A percentile compares a stretch with the other conserved stretches of the same genome.
Evolutionary conservation across 2,113 vertebrate genomes (phyloP).

Genomic region (Antigone vipio): DNA sequence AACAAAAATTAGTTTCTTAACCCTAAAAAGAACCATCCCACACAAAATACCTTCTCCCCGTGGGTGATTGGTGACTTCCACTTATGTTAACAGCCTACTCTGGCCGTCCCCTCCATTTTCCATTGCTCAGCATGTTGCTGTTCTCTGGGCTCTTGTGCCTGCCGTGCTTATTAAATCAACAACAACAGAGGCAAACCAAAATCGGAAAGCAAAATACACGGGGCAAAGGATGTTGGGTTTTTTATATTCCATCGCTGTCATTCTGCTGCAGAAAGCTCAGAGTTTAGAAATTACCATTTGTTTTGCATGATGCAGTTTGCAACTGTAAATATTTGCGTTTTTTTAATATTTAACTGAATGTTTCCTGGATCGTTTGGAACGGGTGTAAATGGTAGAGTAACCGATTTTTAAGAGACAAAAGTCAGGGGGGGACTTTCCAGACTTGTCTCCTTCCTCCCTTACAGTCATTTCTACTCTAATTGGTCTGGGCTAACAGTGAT

Average conservation of each 20-base stretch:
- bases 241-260: not conserved
- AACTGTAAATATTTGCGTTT: constrained; percentile 41
- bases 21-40: not conserved
- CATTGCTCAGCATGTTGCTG: constrained; percentile 33
- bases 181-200: not conserved
- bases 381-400: constrained; percentile 24
- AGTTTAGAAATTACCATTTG: constrained; percentile 33
- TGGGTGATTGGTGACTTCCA: constrained; percentile 16
- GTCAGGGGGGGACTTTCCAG: constrained; percentile 65
- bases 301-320: constrained; percentile 28
- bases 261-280: not conserved
- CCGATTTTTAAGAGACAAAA: constrained; percentile 54
- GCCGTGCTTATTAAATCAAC: not conserved
- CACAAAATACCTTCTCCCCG: not conserved
- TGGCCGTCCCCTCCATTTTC: not conserved
- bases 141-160: not conserved
- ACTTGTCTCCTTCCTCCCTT: constrained; percentile 58
- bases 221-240: not conserved
- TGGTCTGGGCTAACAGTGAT: constrained; percentile 58
- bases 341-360: constrained; percentile 39
- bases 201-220: not conserved
- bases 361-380: constrained; percentile 44
- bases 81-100: not conserved
- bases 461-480: constrained; percentile 71
- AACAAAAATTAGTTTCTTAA: not conserved